These are phyloP conservation scores for Elachura formosa DNA, from an alignment of 2,113 vertebrate genomes.

Conservation along the genomic window DNA sequence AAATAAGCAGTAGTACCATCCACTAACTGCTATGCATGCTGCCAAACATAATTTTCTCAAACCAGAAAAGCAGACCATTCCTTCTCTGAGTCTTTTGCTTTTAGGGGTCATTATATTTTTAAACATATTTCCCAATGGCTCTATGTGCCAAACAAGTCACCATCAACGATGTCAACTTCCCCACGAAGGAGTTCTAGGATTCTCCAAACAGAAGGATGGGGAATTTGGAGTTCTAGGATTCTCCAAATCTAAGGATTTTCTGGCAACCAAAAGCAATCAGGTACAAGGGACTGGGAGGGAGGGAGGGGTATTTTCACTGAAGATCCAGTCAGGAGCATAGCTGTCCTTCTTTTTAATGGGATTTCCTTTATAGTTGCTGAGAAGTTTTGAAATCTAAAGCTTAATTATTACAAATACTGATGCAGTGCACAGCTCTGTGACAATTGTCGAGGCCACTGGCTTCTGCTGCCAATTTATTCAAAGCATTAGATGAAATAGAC, in stretches of 20 bases:
- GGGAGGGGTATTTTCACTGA: conserved; percentile 9
- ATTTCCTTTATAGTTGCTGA: conserved; percentile 36
- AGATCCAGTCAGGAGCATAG: background rate
- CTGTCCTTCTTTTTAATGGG: conserved; percentile 20
- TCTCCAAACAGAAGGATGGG: no score
- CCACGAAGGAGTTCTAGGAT: background rate
- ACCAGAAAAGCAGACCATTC: background rate
- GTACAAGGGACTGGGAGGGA: background rate
- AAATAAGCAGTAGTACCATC: background rate
- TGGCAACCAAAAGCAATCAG: background rate
- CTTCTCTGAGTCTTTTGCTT: background rate
- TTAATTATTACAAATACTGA: conserved; percentile 49
- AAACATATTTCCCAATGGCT: background rate
- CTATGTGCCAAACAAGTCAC: background rate
- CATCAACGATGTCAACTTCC: background rate
- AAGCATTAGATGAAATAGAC: conserved; percentile 32
- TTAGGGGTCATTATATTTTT: background rate
- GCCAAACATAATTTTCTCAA: background rate
- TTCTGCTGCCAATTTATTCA: background rate
- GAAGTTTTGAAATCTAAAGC: conserved; percentile 41
- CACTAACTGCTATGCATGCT: background rate
- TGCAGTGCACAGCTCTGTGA: conserved; percentile 11
- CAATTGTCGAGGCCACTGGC: background rate
- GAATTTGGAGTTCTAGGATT: background rate
- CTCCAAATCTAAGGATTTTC: background rate